Base-by-base conservation (phyloP, 2,888 invertebrate species). In the Pyrocoelia pectoralis region DNA sequence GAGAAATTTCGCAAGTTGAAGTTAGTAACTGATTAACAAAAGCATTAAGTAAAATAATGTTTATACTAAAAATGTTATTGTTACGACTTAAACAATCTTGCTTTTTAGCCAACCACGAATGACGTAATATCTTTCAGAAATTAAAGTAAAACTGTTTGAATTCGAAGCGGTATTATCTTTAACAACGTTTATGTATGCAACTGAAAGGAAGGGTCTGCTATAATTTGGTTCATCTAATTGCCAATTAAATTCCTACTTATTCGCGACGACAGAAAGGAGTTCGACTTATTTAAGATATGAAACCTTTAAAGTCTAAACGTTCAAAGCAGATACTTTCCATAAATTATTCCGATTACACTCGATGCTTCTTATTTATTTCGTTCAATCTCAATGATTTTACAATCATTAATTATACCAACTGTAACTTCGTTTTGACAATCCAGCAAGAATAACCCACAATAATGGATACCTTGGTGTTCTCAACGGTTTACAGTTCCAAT, bases 1-100 rank as follows among this genome's bases (percentile, higher is more conserved):
- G 46, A 46, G 17, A 17, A 46, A 46, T 46, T 10, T 15, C 17
- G 15, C 17, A 18, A 33, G 10, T n/a, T 3, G 33, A n/a, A 33
- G 33, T 33, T 33, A 33, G 10, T 33, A 33, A 33, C 33, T 46
- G 46, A 46, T 46, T 46, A 46, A 46, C 46, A 46, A 46, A 46
- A 18, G 17, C 46, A 17, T 46, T 46, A 46, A 17, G 17, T 46
- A 43, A 43, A 43, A 15, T 43, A 43, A 43, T 43, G 17, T 46
- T 18, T 46, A 17, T 33, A n/a, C n/a, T 33, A 33, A 33, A 33
- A 33, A 33, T 33, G 33, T 33, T 33, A 33, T 33, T 33, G 9
- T 33, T n/a, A 33, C n/a, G 43, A 13, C 43, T 43, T 15, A 12
- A 33, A 33, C 43, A 43, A 43, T 12, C 14, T 15, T 13, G 17